These are phyloP conservation scores for Myiotriccus ornatus DNA, from an alignment of 2,797 vertebrate genomes.

Conservation along the genomic window DNA sequence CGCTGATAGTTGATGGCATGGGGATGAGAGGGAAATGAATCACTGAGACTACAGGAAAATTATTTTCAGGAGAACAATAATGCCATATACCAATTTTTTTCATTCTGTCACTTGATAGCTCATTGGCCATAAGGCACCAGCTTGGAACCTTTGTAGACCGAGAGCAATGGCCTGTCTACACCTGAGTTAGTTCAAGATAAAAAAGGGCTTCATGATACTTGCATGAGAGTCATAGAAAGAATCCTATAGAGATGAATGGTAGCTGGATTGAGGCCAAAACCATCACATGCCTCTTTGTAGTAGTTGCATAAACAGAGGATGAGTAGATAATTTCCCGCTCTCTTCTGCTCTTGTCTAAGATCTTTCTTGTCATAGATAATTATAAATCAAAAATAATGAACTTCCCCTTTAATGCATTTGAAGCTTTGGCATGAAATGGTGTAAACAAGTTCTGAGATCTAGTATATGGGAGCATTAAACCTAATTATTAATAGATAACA, in stretches of 20 bases:
- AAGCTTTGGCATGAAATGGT: not conserved
- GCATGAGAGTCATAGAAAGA: not conserved
- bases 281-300: slow-evolving; percentile 44
- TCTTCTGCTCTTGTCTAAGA: slow-evolving; percentile 27
- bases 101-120: not conserved
- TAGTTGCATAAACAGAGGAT: slow-evolving; percentile 14
- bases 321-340: slow-evolving; percentile 20
- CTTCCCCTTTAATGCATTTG: not conserved
- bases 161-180: not conserved
- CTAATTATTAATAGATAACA: slow-evolving; percentile 16
- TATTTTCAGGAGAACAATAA: not conserved
- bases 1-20: not conserved
- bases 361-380: slow-evolving; percentile 45
- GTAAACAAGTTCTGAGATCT: slow-evolving; percentile 37
- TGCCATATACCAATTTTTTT: not conserved
- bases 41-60: not conserved
- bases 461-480: not conserved
- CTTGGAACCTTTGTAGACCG: not conserved
- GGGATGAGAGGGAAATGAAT: not conserved
- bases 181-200: not conserved
- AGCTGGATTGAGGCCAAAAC: slow-evolving; percentile 33
- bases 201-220: not conserved
- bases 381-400: slow-evolving; percentile 53
- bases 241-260: not conserved
- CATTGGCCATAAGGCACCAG: not conserved